Base-by-base conservation (phyloP, 2,113 vertebrate genomes). In the Hemicordylus capensis region DNA sequence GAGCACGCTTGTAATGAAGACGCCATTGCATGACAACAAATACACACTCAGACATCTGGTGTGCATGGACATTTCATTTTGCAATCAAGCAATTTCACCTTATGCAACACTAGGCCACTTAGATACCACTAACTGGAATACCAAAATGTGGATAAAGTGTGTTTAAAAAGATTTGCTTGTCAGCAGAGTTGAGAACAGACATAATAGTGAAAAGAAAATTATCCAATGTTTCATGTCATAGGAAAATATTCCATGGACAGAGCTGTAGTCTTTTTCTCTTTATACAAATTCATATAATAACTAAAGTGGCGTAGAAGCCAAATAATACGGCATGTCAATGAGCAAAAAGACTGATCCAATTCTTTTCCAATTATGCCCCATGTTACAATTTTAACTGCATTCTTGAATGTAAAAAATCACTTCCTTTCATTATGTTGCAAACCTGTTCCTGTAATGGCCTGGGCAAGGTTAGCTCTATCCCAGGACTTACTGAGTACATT, bases 81-180 rank as follows among this genome's bases (percentile, higher is more conserved):
- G 1, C 31, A 11, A 51, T 76, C 2, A 24, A 44, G 28, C 4
- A 42, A 70, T 7, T 17, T 46, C 22, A 56, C 12, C 76, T 76
- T 34, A 1, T 64, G 5, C 31, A 73, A 70, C 28, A 67, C 2
- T 2, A 70, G 61, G 61, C 64, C 31, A 56, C 4, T 59, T 70
- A 12, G 58, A 58, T 84, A 88, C 66, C n/a, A n/a, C 63, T 76
- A 83, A 44, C 17, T 64, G n/a, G 75, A 84, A 72, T 8, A 86
- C 61, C 46, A 22, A 81, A n/a, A 6, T 69, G 2, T 26, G 15
- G 0, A 26, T 54, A 59, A 28, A 37, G 34, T 56, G 24, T 51
- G 54, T 78, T 85, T 74, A 48, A 87, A 85, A 70, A 81, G 12
- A 70, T 3, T 0, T 11, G 34, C 66, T 89, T 73, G 2, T 19